Base-by-base conservation (phyloP, 2,113 vertebrate genomes). In the Dicaeum eximium region DNA sequence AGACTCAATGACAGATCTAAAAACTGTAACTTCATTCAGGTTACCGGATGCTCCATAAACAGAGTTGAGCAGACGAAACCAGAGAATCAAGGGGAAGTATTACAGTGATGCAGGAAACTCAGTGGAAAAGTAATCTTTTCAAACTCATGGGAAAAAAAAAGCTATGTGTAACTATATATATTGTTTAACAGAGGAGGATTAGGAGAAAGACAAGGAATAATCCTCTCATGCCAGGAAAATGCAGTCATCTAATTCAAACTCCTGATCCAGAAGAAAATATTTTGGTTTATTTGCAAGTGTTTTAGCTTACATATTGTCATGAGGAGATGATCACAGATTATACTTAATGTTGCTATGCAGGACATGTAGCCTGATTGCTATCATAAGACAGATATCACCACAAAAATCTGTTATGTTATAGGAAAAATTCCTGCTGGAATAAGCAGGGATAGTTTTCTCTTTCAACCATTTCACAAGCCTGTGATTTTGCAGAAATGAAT, bases 61-160 rank as follows among this genome's bases (percentile, higher is more conserved):
- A 84, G 80, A 86, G 27, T n/a, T 51, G 60, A 94, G 85, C 80
- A 96, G 93, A 93, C 0, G 57, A 90, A 96, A 96, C 82, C 75
- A 90, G 94, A 97, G 89, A 96, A 91, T 82, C 84, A 62, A 97
- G 71, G 83, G 90, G 90, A 94, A 96, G 85, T 90, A 88, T 90
- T 88, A 94, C 25, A 77, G 65, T 65, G 82, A 78, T 92, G 86
- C 72, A 95, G 69, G 90, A 94, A 96, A 88, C 90, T 64, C 90
- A 90, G 82, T 97, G 96, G 96, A 97, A 97, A 97, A 96, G 67
- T 92, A 96, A 97, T 97, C 75, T 95, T 90, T 93, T 80, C 75
- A 93, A 92, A 75, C 75, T 60, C 90, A 88, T 30, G 92, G 90
- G 94, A 65, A 60, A 90, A 91, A 88, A 93, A 88, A 80, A 90